These are phyloP conservation scores for Tetragnatha montana DNA, from an alignment of 2,888 invertebrate genomes.

Conservation along the genomic window DNA sequence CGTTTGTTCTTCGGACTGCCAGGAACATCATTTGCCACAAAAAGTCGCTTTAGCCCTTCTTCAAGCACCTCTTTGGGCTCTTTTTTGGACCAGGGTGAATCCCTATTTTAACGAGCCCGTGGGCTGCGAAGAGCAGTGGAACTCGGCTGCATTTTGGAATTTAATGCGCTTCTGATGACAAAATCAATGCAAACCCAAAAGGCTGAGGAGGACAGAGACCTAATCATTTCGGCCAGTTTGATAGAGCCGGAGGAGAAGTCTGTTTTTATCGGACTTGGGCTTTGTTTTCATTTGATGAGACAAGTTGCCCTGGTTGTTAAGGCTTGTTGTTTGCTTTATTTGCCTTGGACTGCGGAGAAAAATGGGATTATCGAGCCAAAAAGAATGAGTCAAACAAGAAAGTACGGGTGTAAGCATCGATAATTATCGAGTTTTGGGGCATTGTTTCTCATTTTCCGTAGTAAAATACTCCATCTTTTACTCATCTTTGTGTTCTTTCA, in stretches of 20 bases:
- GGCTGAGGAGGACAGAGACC: neutral
- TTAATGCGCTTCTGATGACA: conserved; percentile 57
- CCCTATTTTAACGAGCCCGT: conserved; percentile 8
- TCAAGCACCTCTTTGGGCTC: neutral
- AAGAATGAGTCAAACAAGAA: conserved; percentile 17
- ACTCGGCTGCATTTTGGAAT: conserved; percentile 24
- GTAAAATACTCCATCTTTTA: no score
- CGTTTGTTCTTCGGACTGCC: neutral
- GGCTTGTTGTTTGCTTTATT: conserved; percentile 30
- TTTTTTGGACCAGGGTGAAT: neutral
- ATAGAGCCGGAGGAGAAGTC: neutral
- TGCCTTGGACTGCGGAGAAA: neutral
- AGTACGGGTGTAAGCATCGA: conserved; percentile 22
- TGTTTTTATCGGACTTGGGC: conserved; percentile 17
- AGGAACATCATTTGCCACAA: neutral
- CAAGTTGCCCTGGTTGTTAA: conserved; percentile 28
- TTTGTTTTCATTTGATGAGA: conserved; percentile 37
- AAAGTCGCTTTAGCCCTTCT: neutral
- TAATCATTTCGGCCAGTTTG: conserved; percentile 37
- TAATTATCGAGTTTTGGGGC: conserved; percentile 44
- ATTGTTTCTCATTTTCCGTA: neutral
- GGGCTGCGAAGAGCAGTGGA: neutral
- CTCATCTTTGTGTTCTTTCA: no score
- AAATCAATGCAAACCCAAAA: conserved; percentile 42
- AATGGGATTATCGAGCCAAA: neutral